These are phyloP conservation scores for Volucella zonaria DNA, from an alignment of 2,888 invertebrate species.

Conservation along the genomic window DNA sequence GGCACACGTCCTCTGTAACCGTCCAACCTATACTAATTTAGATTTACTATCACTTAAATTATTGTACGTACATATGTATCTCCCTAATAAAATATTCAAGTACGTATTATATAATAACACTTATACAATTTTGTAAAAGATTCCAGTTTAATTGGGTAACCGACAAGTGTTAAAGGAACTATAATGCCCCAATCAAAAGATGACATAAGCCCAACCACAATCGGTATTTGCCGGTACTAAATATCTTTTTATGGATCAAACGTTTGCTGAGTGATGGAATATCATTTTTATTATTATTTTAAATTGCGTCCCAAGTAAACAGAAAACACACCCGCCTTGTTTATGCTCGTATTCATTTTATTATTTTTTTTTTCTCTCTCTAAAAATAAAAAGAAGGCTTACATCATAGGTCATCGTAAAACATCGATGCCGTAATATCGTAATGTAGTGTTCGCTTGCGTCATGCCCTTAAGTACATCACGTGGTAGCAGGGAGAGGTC, in stretches of 20 bases:
- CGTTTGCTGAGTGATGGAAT: not conserved
- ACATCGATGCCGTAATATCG: conserved; percentile 51
- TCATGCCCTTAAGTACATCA: conserved; percentile 21
- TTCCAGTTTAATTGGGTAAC: no score
- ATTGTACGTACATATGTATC: no score
- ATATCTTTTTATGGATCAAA: not conserved
- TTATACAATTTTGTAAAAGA: no score
- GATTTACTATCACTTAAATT: no score
- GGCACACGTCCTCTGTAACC: no score
- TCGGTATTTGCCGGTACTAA: no score
- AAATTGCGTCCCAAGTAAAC: conserved; percentile 44
- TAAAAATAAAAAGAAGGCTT: conserved; percentile 42
- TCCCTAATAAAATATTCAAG: no score
- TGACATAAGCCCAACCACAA: no score
- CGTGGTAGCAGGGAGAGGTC: conserved; percentile 37
- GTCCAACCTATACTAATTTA: no score
- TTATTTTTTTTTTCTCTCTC: not conserved
- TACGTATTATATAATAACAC: no score
- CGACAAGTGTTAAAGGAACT: no score
- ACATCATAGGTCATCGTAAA: conserved; percentile 60
- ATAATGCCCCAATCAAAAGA: no score
- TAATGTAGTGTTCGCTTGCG: conserved; percentile 37
- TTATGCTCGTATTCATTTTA: not conserved
- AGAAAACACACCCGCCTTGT: conserved; percentile 14
- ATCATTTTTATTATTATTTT: conserved; percentile 32